Evolutionary conservation across 2,113 vertebrate species (phyloP), one percentile per base, ranked within the genome.

Genomic region (Sturnira hondurensis): DNA sequence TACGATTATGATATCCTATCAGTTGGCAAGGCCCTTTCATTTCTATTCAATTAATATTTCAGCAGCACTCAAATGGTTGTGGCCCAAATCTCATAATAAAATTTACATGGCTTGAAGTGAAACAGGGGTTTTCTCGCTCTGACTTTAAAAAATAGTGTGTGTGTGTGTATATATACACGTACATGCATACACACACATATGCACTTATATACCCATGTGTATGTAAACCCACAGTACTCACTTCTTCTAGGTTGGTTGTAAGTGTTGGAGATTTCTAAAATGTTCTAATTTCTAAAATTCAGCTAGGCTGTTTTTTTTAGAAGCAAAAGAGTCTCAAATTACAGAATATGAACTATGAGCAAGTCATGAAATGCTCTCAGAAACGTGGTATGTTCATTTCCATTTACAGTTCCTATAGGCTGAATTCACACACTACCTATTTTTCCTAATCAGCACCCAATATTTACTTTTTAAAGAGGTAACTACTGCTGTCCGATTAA

Each of bases 1-100:
- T 98, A 99, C 97, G 98, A 99, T 99, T 99, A 98, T 98, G 98
- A 99, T 98, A 99, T 98, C 98, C 99, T 98, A 99, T 98, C 98
- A 98, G 98, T 78, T 97, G 97, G 98, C 97, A 98, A 97, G 98
- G 97, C 97, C 98, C 98, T 99, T 99, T 99, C 98, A 98, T 99
- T 98, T 99, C 98, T 98, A 98, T 97, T 98, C 98, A 99, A 99
- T 99, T 99, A 99, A 99, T 99, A 99, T 99, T 99, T 99, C 98
- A 99, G 98, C 98, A 99, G 98, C 98, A 98, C 98, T 98, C 98
- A 98, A 98, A 99, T 94, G 97, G 97, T 98, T 98, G 98, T 98
- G 97, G 98, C 97, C 97, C 92, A 98, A 98, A 96, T 97, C 98
- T 96, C 95, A 70, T 97, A 98, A 98, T 98, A 98, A 98, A 98